Base-by-base conservation (phyloP, 2,113 vertebrate genomes). In the Zingel zingel region DNA sequence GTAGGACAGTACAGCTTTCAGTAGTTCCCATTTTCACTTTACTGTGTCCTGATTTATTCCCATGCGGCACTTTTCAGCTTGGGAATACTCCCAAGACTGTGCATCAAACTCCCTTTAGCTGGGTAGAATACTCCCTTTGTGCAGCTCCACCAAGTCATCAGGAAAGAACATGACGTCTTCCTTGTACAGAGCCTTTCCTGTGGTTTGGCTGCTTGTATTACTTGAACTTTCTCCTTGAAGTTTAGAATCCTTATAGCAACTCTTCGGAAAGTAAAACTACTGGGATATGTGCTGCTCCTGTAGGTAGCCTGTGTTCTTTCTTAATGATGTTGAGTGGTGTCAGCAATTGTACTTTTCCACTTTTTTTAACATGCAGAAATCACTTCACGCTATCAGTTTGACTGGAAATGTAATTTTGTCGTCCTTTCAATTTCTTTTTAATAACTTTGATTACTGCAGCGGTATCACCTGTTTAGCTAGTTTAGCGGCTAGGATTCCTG, bases 61-160 rank as follows among this genome's bases (percentile, higher is more conserved):
- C 30, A 3, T 18, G 51, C 66, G 13, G n/a, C 58, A 51, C 39
- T 57, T 68, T 68, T 53, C 33, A 30, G 54, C 27, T 72, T 74
- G 59, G n/a, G 61, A 68, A 79, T 64, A 6, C 19, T 54, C 58
- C 56, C 6, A 53, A 50, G 36, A 59, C 59, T 73, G 25, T 72
- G 27, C 59, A 72, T 72, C 59, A 77, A 59, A 27, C 12, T 62
- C 23, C 62, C 3, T 48, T 75, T 50, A 50, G 18, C 67, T 33
- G 3, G n/a, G 30, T 50, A 23, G 21, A 53, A 30, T 71, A 39
- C 30, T 71, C 30, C 12, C 63, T 81, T 13, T 74, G 62, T 67
- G 71, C 63, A 51, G 54, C 33, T 45, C 33, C 33, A 61, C n/a
- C 56, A 68, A 58, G 45, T 67, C 43, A 61, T 74, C 70, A 51